These are phyloP conservation scores for Chauna torquata DNA, from an alignment of 2,113 vertebrate genomes.

Conservation along the genomic window DNA sequence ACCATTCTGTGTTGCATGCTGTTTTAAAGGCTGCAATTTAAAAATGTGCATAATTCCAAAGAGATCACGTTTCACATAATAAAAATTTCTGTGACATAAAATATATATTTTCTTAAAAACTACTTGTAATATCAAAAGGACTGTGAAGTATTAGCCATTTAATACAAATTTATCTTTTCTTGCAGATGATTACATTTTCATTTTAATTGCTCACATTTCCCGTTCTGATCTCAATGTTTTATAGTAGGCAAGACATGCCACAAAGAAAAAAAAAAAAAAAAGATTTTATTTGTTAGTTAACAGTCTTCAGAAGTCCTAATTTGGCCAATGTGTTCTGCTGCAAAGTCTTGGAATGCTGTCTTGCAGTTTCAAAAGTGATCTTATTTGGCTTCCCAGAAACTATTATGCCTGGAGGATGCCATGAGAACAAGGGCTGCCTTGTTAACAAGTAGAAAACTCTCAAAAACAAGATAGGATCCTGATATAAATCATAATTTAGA, in stretches of 20 bases:
- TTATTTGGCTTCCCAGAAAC: constrained; percentile 90
- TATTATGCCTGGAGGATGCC: constrained; percentile 87
- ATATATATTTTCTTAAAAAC: constrained; percentile 69
- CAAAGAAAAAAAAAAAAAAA: constrained; percentile 37
- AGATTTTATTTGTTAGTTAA: constrained; percentile 71
- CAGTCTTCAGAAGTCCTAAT: constrained; percentile 74
- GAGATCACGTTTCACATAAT: constrained; percentile 60
- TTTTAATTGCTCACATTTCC: constrained; percentile 77
- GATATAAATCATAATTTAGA: constrained; percentile 98
- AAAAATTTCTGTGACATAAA: constrained; percentile 71
- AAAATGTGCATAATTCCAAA: constrained; percentile 56
- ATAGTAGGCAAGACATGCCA: constrained; percentile 60
- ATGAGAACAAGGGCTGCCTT: constrained; percentile 91
- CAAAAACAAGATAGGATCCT: constrained; percentile 87
- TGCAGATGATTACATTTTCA: constrained; percentile 73
- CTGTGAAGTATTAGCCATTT: constrained; percentile 74
- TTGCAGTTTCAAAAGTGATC: constrained; percentile 89
- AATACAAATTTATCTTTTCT: constrained; percentile 73
- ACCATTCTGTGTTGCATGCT: not conserved
- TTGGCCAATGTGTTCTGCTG: constrained; percentile 75
- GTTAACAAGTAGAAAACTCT: constrained; percentile 85
- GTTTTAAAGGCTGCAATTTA: constrained; percentile 48
- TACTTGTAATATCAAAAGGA: constrained; percentile 76
- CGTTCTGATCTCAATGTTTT: constrained; percentile 72
- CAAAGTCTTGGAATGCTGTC: constrained; percentile 87